These are phyloP conservation scores for Magallana angulata DNA, from an alignment of 1,140 invertebrate genomes.

Conservation along the genomic window DNA sequence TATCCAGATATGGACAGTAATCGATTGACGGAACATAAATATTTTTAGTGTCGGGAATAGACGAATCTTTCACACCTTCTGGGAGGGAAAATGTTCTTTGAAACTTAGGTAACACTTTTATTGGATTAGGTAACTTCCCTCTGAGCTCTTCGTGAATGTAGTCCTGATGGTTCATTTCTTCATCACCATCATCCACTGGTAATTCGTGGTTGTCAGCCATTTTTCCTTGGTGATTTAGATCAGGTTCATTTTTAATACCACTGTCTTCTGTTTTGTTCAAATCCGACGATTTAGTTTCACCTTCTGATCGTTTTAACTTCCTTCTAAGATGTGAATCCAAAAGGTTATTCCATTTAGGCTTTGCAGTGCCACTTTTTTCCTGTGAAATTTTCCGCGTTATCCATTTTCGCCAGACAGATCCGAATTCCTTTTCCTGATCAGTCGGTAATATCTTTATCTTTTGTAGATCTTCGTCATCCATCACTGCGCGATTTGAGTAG, in stretches of 20 bases:
- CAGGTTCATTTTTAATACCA: not conserved
- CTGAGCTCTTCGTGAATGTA: constrained; percentile 4
- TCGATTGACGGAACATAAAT: not conserved
- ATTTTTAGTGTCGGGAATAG: not conserved
- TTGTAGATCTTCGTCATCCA: constrained; percentile 12
- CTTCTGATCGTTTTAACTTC: not conserved
- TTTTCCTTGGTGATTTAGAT: not conserved
- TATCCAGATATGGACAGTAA: constrained; percentile 16
- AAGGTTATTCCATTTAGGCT: not conserved
- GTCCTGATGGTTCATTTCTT: not conserved
- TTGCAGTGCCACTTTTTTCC: not conserved
- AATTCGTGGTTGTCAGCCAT: not conserved
- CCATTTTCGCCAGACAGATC: constrained; percentile 31
- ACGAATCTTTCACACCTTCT: not conserved
- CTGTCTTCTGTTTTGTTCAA: not conserved
- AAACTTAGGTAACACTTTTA: not conserved
- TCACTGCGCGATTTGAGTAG: constrained; percentile 4
- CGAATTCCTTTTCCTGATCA: constrained; percentile 33
- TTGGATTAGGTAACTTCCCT: constrained; percentile 15
- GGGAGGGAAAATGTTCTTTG: not conserved
- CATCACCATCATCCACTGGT: not conserved
- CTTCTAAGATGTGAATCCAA: constrained; percentile 11
- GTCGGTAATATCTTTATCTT: constrained; percentile 14
- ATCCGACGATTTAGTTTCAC: not conserved
- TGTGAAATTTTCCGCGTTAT: constrained; percentile 22